These are phyloP conservation scores for Chiloscyllium plagiosum DNA, from an alignment of 2,113 vertebrate species.

Conservation along the genomic window DNA sequence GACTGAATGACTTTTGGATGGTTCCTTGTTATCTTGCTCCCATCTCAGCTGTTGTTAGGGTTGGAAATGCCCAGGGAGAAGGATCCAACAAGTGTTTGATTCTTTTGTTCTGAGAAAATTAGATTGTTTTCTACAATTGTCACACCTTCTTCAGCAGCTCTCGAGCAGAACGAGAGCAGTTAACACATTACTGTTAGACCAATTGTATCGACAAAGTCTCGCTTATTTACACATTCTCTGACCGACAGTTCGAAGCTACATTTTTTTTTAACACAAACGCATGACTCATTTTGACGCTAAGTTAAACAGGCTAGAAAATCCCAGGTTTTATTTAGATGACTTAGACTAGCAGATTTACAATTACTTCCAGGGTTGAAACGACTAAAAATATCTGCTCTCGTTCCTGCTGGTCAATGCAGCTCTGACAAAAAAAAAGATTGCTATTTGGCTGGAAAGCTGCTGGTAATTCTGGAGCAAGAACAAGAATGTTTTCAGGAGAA, in stretches of 20 bases:
- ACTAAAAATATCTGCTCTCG: neutral
- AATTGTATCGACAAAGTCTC: neutral
- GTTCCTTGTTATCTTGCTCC: neutral
- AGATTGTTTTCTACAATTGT: conserved; percentile 15
- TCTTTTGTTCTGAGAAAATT: conserved; percentile 9
- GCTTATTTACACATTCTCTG: neutral
- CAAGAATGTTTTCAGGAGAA: neutral
- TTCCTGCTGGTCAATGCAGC: neutral
- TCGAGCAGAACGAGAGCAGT: neutral
- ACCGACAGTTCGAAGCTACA: neutral
- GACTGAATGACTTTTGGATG: neutral
- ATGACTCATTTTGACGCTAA: neutral
- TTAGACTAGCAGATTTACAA: neutral
- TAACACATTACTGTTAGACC: neutral
- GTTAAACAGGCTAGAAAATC: neutral
- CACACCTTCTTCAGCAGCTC: neutral
- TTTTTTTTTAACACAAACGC: neutral
- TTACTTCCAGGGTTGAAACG: neutral
- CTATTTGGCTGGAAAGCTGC: neutral
- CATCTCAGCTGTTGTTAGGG: neutral
- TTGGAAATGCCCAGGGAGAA: neutral
- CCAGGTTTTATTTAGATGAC: neutral
- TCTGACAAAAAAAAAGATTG: neutral
- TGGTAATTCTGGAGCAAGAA: neutral
- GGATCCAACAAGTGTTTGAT: neutral